Evolutionary conservation across 2,113 vertebrate species (phyloP), one percentile per base, ranked within the genome.

Genomic region (Phoxinus phoxinus): DNA sequence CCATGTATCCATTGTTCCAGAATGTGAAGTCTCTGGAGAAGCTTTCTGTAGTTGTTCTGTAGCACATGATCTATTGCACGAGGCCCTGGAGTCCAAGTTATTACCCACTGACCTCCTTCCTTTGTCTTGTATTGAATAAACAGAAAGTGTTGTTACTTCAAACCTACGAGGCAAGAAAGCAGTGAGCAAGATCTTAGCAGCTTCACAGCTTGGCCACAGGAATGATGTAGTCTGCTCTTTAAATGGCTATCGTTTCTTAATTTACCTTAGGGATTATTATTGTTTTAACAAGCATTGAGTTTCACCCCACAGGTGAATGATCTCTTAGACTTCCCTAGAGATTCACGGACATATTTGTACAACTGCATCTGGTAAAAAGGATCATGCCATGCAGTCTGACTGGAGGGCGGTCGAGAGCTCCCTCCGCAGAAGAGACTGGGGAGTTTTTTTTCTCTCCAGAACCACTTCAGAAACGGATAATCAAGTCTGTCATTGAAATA

Each of bases 81-180:
- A 58, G 27, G 84, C 80, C 84, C 61, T 84, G 19, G 65, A 58
- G 32, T 88, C 3, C 27, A 63, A 73, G 30, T 37, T 65, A 44
- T 67, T 79, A 27, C 48, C 72, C 25, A 41, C 35, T 81, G 75
- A 86, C 86, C 88, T 86, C 67, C 51, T 85, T 87, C n/a, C 5
- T 89, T 86, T 86, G 58, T 74, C 15, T 3, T 80, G 5, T 67
- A 41, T 37, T 85, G 58, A 83, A 46, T 30, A 41, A 69, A 37
- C n/a, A 56, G 58, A 11, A 48, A 63, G 63, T n/a, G 27, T 53
- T 30, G 35, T 53, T 35, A 59, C n/a, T 63, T 23, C 21, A 23
- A 30, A 27, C 53, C 53, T 56, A n/a, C 35, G 32, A 71, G 44
- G 37, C 9, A 58, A 48, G 32, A n/a, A 11, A 86, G 19, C 4